A percentile compares a stretch with the other conserved stretches of the same genome.
Evolutionary conservation across 2,797 vertebrate species (phyloP).

Genomic region (Malacoctenus gilli): DNA sequence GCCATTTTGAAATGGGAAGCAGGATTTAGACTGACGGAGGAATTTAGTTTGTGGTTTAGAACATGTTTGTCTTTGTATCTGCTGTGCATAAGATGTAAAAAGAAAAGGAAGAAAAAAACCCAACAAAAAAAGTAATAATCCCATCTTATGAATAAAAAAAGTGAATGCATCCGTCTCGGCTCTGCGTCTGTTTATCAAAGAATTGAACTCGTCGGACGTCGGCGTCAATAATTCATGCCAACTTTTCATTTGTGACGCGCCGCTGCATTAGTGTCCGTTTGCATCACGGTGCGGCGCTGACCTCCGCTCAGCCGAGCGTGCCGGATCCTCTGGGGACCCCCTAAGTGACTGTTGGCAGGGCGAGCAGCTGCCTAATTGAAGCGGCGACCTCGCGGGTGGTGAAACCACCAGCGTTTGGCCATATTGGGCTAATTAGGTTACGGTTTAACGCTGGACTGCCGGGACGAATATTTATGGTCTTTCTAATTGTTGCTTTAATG

Average conservation of each 20-base stretch:
- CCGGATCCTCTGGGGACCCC: constrained; percentile 61
- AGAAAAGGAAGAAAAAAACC: constrained; percentile 54
- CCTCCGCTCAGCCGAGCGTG: constrained; percentile 57
- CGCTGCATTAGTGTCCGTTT: constrained; percentile 56
- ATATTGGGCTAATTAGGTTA: constrained; percentile 24
- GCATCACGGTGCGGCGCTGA: constrained; percentile 49
- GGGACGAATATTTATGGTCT: no score
- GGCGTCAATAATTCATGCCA: constrained; percentile 70
- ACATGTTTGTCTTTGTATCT: constrained; percentile 82
- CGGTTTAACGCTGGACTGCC: no score
- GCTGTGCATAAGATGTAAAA: constrained; percentile 81
- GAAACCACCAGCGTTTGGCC: constrained; percentile 23
- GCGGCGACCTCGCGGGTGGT: constrained; percentile 17
- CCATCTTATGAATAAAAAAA: constrained; percentile 83
- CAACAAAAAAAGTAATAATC: constrained; percentile 55
- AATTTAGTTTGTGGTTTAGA: constrained; percentile 83
- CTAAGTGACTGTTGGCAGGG: constrained; percentile 45
- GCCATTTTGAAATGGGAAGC: constrained; percentile 70
- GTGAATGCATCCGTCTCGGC: constrained; percentile 71
- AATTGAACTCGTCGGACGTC: constrained; percentile 28
- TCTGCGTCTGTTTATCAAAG: constrained; percentile 40
- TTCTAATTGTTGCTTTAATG: no score
- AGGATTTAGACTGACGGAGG: constrained; percentile 67
- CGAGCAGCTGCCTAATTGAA: constrained; percentile 65
- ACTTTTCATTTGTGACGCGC: constrained; percentile 65